Conservation (phyloP, 2,888 invertebrate genomes). For the Oscheius sp. region DNA sequence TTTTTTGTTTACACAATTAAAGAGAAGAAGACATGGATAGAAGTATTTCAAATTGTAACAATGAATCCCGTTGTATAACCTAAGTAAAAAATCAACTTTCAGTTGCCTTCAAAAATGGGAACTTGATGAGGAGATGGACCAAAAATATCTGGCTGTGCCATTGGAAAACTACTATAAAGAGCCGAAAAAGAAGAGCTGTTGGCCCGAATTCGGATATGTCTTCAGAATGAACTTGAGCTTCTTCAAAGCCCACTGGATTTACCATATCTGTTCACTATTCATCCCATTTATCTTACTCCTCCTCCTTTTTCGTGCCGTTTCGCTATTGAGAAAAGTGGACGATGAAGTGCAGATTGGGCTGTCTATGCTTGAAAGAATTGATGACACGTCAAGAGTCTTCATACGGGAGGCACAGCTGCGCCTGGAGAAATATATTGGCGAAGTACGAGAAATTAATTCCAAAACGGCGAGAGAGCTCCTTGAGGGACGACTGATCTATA, state of each 20-base stretch:
- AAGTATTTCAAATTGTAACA: neutral
- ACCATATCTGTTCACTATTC: neutral
- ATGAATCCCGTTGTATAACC: neutral
- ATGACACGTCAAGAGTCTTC: neutral
- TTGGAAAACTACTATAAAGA: neutral
- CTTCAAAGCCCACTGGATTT: neutral
- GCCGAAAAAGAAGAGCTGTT: neutral
- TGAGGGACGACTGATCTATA: neutral
- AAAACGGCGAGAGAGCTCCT: neutral
- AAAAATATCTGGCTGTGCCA: neutral
- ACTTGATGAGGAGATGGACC: neutral
- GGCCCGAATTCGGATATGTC: neutral
- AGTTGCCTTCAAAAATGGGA: constrained; percentile 1
- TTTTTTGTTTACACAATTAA: neutral
- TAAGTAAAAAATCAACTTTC: neutral
- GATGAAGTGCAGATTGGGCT: neutral
- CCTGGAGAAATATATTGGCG: neutral
- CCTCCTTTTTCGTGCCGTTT: neutral
- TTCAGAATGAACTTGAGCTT: neutral
- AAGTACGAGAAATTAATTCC: neutral
- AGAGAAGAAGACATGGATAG: neutral
- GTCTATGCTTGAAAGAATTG: neutral
- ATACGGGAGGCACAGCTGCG: neutral
- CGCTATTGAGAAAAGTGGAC: neutral
- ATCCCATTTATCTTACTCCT: neutral